Evolutionary conservation across 2,797 vertebrate genomes (phyloP).

Genomic region (Caiman crocodilus): DNA sequence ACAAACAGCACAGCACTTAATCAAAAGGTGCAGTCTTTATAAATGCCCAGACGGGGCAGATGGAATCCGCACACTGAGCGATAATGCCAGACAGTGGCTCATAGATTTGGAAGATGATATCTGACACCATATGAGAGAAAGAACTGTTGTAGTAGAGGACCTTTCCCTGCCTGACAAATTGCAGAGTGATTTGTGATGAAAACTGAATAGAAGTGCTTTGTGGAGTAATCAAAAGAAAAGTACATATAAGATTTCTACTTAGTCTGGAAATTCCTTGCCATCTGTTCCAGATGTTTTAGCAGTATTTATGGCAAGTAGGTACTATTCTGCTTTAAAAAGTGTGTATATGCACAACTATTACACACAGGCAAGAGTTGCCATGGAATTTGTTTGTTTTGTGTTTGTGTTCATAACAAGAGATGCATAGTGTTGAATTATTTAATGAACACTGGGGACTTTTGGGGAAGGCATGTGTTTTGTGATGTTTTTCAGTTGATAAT

Average conservation of each 20-base stretch:
- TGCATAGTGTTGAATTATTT: background rate
- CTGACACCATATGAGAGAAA: no score
- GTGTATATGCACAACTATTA: background rate
- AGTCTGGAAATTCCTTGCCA: conserved; percentile 27
- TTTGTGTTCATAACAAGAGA: background rate
- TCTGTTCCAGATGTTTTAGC: conserved; percentile 63
- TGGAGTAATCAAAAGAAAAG: background rate
- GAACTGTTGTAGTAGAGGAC: background rate
- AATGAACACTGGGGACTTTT: background rate
- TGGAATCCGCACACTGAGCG: no score
- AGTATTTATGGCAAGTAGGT: conserved; percentile 67
- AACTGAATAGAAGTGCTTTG: background rate
- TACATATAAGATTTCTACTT: background rate
- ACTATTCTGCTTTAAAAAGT: background rate
- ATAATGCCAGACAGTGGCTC: no score
- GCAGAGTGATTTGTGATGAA: fast-evolving
- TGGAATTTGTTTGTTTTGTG: background rate
- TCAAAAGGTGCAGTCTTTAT: background rate
- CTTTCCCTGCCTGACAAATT: background rate
- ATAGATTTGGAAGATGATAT: no score
- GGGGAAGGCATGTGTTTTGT: background rate
- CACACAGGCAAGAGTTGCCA: background rate
- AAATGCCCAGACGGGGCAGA: background rate
- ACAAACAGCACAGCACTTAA: no score
- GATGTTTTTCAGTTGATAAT: background rate